A percentile compares a stretch with the other conserved stretches of the same genome.
phyloP scores from a whole-genome alignment of 2,113 vertebrate genomes.

The Entomyzon cyanotis region DNA sequence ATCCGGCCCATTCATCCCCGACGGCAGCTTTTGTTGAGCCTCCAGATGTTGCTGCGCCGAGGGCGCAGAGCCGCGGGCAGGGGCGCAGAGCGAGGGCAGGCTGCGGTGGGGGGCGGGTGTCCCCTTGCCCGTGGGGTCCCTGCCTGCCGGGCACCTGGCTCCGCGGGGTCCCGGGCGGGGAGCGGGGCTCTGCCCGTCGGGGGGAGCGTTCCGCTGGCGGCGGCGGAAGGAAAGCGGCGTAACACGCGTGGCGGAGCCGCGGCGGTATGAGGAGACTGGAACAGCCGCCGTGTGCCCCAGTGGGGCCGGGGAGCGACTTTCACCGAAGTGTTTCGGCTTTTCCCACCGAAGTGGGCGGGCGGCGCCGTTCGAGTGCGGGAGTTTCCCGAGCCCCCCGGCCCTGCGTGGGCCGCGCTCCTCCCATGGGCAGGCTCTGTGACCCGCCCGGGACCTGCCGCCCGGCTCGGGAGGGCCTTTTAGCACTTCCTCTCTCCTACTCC shows the following conservation, averaged over 20 bases:
- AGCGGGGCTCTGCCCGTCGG: background rate
- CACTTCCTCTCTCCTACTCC: background rate
- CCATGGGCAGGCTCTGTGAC: background rate
- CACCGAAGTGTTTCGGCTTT: background rate
- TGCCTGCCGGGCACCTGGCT: background rate
- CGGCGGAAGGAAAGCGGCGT: background rate
- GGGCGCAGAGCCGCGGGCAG: background rate
- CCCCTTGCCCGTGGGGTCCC: background rate
- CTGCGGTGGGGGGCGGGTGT: background rate
- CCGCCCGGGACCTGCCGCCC: background rate
- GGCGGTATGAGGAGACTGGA: background rate
- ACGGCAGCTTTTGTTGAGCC: slow-evolving; percentile 14
- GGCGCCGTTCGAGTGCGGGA: background rate
- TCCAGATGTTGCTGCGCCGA: background rate
- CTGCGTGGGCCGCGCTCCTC: background rate
- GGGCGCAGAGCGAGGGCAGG: background rate
- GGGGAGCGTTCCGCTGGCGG: background rate
- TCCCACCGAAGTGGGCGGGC: background rate
- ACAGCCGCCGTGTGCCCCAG: background rate
- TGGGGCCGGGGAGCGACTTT: background rate
- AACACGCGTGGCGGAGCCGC: background rate
- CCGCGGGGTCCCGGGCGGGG: background rate
- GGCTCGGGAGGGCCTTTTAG: accelerated
- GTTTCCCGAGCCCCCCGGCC: background rate
- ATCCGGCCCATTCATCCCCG: slow-evolving; percentile 20